phyloP scores from a whole-genome alignment of 2,888 invertebrate genomes.

The Aleiodes testaceus region DNA sequence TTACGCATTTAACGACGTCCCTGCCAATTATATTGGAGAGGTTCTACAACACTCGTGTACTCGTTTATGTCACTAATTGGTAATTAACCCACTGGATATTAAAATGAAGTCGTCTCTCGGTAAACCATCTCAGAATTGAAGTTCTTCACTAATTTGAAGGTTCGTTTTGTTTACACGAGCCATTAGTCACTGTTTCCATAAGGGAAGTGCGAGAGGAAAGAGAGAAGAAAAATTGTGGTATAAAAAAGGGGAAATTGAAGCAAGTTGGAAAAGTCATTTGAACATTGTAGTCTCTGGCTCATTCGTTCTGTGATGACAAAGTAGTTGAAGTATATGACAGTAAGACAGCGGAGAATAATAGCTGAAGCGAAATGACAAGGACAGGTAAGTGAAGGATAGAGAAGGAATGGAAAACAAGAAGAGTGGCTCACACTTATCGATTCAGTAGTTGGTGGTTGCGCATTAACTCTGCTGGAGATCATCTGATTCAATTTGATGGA shows the following conservation, averaged over 20 bases:
- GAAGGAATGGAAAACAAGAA: neutral
- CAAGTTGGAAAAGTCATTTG: neutral
- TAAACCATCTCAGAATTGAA: conserved; percentile 49
- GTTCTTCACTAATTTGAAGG: conserved; percentile 36
- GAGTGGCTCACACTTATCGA: conserved; percentile 36
- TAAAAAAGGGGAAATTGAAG: conserved; percentile 1
- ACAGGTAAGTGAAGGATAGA: neutral
- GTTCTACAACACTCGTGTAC: conserved; percentile 21
- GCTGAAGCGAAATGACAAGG: conserved; percentile 14
- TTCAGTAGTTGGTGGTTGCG: conserved; percentile 12
- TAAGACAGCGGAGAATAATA: conserved; percentile 2
- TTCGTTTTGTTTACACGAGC: conserved; percentile 6
- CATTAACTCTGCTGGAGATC: neutral
- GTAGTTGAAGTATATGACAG: neutral
- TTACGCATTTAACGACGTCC: conserved; percentile 18
- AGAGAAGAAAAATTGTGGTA: neutral
- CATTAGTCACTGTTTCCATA: conserved; percentile 7
- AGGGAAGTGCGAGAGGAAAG: neutral
- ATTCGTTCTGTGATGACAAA: conserved; percentile 11
- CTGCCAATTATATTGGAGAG: conserved; percentile 30
- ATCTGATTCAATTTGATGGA: too few species aligned
- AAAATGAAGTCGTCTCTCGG: conserved; percentile 45
- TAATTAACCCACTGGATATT: conserved; percentile 54
- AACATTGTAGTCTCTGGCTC: conserved; percentile 15
- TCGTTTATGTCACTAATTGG: conserved; percentile 52